These are phyloP conservation scores for Circaetus gallicus DNA, from an alignment of 2,113 vertebrate genomes.

Conservation along the genomic window DNA sequence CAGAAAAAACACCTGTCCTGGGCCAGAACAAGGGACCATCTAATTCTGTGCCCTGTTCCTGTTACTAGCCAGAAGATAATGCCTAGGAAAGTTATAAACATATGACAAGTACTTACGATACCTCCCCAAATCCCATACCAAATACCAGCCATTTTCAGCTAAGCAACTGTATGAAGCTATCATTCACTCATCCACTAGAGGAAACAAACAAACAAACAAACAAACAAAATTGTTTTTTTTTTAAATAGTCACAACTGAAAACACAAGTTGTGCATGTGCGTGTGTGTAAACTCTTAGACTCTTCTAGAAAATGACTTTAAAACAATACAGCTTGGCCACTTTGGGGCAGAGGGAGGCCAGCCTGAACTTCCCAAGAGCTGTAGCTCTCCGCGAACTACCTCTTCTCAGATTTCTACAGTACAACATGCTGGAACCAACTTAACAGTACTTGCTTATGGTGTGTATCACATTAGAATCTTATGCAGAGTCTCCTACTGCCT, in stretches of 20 bases:
- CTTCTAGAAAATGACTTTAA: background rate
- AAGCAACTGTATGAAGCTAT: background rate
- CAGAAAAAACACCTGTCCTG: background rate
- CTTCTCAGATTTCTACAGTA: background rate
- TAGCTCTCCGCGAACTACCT: background rate
- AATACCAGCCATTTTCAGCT: background rate
- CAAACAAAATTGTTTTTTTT: background rate
- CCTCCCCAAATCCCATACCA: background rate
- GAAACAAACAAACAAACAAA: background rate
- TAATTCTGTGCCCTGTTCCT: background rate
- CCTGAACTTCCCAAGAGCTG: background rate
- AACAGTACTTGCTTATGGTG: background rate
- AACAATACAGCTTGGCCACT: background rate
- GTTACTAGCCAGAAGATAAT: background rate
- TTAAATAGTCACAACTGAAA: background rate
- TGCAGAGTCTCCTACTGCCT: background rate
- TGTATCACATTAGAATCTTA: no score
- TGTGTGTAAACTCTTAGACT: background rate
- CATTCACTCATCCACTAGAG: background rate
- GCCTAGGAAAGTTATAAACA: background rate
- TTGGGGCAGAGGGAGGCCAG: background rate
- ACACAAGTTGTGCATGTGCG: fast-evolving
- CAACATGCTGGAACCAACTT: background rate
- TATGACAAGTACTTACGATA: background rate
- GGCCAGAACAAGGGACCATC: background rate